Conservation (phyloP, 2,113 vertebrate genomes). For the Amphilophus citrinellus region DNA sequence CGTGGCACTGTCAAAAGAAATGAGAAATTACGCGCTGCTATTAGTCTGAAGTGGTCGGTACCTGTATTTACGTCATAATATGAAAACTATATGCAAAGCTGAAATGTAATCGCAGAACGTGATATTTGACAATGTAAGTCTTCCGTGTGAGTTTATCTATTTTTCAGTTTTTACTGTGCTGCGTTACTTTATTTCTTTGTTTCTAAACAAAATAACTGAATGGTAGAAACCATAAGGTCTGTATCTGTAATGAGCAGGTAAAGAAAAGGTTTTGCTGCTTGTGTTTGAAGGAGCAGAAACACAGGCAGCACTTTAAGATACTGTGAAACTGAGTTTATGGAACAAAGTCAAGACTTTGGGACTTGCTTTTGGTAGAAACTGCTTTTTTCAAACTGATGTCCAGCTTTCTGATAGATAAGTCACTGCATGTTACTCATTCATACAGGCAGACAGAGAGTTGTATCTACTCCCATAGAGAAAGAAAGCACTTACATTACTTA, state of each 20-base stretch:
- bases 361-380: conserved; percentile 6
- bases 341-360: conserved; percentile 5
- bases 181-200: not conserved
- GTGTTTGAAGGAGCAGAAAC: conserved; percentile 5
- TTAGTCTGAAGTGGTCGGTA: not conserved
- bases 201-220: conserved; percentile 8
- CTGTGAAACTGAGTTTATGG: not conserved
- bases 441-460: conserved; percentile 22
- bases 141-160: not conserved
- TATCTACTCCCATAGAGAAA: conserved; percentile 41
- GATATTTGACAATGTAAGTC: not conserved
- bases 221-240: not conserved
- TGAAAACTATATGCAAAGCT: conserved; percentile 17
- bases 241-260: not conserved
- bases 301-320: not conserved
- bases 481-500: conserved; percentile 34
- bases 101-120: conserved; percentile 11
- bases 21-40: not conserved
- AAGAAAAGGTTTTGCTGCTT: not conserved
- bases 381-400: conserved; percentile 24
- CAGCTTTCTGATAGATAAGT: conserved; percentile 5
- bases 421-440: conserved; percentile 58
- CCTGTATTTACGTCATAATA: not conserved
- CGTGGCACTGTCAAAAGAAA: not conserved
- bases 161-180: not conserved